phyloP scores from a whole-genome alignment of 2,797 vertebrate species.

The Sebastes vulpes region DNA sequence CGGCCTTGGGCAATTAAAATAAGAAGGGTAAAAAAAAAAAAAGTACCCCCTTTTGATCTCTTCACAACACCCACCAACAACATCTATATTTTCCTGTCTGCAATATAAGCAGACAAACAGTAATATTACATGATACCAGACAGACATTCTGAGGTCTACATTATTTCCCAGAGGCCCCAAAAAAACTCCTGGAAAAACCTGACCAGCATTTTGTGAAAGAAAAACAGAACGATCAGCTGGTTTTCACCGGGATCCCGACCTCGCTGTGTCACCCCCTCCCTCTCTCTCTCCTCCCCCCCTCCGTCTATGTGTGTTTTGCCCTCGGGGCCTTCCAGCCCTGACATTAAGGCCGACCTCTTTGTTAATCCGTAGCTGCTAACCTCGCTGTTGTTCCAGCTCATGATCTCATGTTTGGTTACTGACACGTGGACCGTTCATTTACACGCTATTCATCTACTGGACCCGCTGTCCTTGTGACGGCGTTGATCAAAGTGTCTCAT shows the following conservation, averaged over 20 bases:
- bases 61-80: background rate
- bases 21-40: background rate
- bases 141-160: background rate
- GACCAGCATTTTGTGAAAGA: background rate
- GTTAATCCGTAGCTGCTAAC: conserved; percentile 49
- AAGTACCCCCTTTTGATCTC: conserved; percentile 2
- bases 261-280: background rate
- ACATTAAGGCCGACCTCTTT: conserved; percentile 32
- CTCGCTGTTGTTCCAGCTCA: conserved; percentile 44
- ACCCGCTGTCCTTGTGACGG: conserved; percentile 42
- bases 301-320: background rate
- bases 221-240: background rate
- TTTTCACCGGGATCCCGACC: background rate
- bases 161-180: background rate
- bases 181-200: background rate
- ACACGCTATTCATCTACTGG: conserved; percentile 29
- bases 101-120: background rate
- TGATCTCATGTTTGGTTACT: conserved; percentile 47
- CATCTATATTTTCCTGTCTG: background rate
- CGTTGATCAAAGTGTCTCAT: conserved; percentile 36
- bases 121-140: background rate
- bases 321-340: conserved; percentile 10
- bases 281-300: background rate
- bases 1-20: conserved; percentile 29
- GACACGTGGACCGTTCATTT: conserved; percentile 46